Conservation (phyloP, 2,113 vertebrate species). For the Xiphorhynchus elegans region DNA sequence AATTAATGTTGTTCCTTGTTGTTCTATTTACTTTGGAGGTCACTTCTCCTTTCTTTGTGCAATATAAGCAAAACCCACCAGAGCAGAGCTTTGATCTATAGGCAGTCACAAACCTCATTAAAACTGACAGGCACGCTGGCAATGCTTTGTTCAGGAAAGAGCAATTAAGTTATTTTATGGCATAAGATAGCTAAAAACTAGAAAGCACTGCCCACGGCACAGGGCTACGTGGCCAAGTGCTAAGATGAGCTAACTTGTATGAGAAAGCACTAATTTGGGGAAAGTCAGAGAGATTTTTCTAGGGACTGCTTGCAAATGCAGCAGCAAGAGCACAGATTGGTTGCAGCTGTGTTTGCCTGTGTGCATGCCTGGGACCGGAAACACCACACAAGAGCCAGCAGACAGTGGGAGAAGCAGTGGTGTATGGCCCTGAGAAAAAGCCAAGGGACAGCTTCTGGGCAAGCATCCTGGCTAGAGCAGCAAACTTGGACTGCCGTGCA, state of each 20-base stretch:
- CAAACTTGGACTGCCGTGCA: constrained; percentile 22
- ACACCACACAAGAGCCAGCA: constrained; percentile 52
- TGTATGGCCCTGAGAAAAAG: constrained; percentile 57
- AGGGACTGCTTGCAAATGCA: background rate
- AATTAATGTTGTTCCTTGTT: constrained; percentile 33
- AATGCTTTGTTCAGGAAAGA: background rate
- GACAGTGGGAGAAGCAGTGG: constrained; percentile 64
- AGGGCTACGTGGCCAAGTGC: background rate
- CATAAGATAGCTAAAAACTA: background rate
- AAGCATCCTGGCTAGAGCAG: constrained; percentile 52
- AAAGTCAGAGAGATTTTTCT: constrained; percentile 23
- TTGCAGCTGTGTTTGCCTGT: constrained; percentile 64
- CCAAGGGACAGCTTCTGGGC: constrained; percentile 66
- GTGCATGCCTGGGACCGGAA: constrained; percentile 45
- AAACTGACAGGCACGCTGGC: background rate
- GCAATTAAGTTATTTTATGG: background rate
- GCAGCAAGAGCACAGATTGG: constrained; percentile 40
- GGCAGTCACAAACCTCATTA: constrained; percentile 19
- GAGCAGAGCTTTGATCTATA: constrained; percentile 31
- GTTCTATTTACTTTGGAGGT: constrained; percentile 34
- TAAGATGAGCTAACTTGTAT: background rate
- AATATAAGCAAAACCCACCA: background rate
- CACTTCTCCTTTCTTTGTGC: constrained; percentile 11
- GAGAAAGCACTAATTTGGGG: constrained; percentile 34
- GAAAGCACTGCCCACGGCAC: background rate